Conservation (phyloP, 1,140 invertebrate species). For the Eriosoma lanigerum region DNA sequence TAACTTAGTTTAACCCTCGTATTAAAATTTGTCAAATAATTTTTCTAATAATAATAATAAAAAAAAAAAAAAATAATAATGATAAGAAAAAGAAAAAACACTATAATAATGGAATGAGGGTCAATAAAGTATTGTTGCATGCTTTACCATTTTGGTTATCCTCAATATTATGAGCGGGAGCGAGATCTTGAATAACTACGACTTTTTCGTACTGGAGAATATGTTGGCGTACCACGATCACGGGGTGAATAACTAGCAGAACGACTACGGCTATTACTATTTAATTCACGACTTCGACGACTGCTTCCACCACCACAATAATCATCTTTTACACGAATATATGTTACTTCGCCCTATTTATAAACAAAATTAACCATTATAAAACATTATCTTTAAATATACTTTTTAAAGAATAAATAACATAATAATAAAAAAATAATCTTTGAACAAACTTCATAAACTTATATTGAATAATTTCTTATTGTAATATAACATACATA, state of each 20-base stretch:
- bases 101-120: conserved; percentile 50
- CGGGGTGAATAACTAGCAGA: conserved; percentile 84
- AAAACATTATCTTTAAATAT: background rate
- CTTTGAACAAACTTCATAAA: no score
- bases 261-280: conserved; percentile 64
- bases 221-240: conserved; percentile 79
- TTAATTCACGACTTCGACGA: conserved; percentile 64
- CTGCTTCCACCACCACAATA: conserved; percentile 73
- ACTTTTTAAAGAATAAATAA: no score
- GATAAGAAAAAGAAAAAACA: conserved; percentile 23
- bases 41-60: conserved; percentile 27
- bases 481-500: no score
- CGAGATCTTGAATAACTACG: conserved; percentile 64
- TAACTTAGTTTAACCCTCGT: conserved; percentile 50
- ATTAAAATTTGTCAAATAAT: conserved; percentile 38
- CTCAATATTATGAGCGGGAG: conserved; percentile 63
- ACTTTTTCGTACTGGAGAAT: conserved; percentile 73
- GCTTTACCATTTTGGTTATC: conserved; percentile 50
- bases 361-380: conserved; percentile 44
- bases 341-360: conserved; percentile 87
- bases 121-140: conserved; percentile 49
- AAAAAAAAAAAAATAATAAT: conserved; percentile 19
- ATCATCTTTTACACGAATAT: conserved; percentile 94
- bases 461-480: no score
- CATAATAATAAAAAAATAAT: no score